Conservation (phyloP, 1,140 invertebrate species). For the Orchestia grillus region DNA sequence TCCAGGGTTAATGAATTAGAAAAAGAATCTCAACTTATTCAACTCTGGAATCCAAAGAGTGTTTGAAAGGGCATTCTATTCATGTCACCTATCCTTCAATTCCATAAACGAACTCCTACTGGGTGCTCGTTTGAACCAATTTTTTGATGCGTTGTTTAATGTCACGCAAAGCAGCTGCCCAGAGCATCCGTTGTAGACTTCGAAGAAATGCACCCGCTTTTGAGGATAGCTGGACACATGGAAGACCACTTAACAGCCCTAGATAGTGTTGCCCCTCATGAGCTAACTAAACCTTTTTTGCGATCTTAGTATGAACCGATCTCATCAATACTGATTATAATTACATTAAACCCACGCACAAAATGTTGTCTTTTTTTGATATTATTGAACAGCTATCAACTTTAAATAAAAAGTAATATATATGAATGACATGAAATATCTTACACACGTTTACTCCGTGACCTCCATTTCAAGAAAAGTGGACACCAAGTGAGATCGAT, state of each 20-base stretch:
- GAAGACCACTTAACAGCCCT: neutral
- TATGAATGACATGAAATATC: neutral
- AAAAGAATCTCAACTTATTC: too few species aligned
- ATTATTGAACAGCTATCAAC: neutral
- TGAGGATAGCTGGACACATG: neutral
- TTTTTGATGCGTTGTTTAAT: neutral
- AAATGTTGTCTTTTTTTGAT: neutral
- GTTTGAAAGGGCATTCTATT: too few species aligned
- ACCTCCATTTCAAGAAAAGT: too few species aligned
- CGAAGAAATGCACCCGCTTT: neutral
- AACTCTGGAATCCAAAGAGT: too few species aligned
- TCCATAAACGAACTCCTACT: neutral
- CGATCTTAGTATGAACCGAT: neutral
- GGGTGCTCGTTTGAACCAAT: too few species aligned
- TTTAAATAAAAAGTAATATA: neutral
- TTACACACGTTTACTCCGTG: too few species aligned
- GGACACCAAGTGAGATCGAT: too few species aligned
- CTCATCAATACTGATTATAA: neutral
- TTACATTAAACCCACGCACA: neutral
- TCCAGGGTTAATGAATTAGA: too few species aligned
- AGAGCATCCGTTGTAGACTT: neutral
- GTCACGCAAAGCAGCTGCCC: neutral
- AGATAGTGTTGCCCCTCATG: neutral
- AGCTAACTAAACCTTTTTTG: neutral
- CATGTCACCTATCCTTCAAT: too few species aligned